Base-by-base conservation (phyloP, 2,797 vertebrate genomes). In the Typhlichthys subterraneus region DNA sequence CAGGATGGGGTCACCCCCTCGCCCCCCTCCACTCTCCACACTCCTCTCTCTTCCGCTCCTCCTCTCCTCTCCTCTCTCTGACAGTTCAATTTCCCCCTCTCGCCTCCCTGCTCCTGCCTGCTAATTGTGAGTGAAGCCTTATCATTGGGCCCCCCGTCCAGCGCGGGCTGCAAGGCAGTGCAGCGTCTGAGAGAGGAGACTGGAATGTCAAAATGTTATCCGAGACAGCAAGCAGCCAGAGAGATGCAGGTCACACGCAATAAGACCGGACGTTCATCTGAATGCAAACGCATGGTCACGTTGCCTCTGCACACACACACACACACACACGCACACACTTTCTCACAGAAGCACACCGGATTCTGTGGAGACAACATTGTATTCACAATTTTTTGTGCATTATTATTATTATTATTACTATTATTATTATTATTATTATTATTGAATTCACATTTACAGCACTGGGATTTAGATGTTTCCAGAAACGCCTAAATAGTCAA, bases 61-160 rank as follows among this genome's bases (percentile, higher is more conserved):
- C 95, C 93, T 94, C 96, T 95, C 94, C 94, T 96, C 95, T 97
- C 95, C 95, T 97, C 94, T 94, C 94, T 94, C 95, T 99, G 97
- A 99, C 97, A 99, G 97, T 99, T 98, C 97, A 99, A 99, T 99
- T 98, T 99, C 97, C 97, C 96, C 95, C 95, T 94, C 97, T 96
- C 95, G 96, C 96, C 96, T 98, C 95, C 95, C 91, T 94, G 94
- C 97, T 98, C 95, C 95, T 94, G 95, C 95, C 95, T 96, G 94
- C 95, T 99, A 99, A 98, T 98, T 98, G 97, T 99, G 97, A 99
- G 96, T 98, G 97, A 99, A 99, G 97, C 96, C 95, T 99, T 98
- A 98, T 99, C 95, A 98, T 96, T 95, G 94, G 94, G 93, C 92
- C 87, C 92, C 93, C 90, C 91, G 81, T 91, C 92, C 95, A 93